Base-by-base conservation (phyloP, 2,888 invertebrate genomes). In the Sarcophaga subvicina region DNA sequence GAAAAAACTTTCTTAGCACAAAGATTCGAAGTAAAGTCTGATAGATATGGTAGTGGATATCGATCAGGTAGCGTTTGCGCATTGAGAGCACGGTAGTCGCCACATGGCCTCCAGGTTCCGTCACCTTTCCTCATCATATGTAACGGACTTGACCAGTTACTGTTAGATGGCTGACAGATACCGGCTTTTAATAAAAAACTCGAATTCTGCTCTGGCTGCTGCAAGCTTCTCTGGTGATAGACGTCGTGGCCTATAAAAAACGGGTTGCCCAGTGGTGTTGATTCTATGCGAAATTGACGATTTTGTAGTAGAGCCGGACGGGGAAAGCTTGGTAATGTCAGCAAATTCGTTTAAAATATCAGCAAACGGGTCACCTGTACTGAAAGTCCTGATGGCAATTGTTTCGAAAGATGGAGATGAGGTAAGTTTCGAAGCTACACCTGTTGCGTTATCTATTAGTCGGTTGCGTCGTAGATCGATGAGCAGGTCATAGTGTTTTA, bases 161-260 rank as follows among this genome's bases (percentile, higher is more conserved):
- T 27, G 27, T 27, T 27, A 27, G 27, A 27, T 27, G 5, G 27
- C 27, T 27, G 27, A 27, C 27, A 27, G 27, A 27, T 27, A 27
- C 27, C 27, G 5, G 27, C 27, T 27, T 27, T 27, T 27, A 5
- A 27, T 27, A 27, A 27, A 27, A 27, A 27, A 27, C 22, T 5
- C 27, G 27, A 27, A 27, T 27, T 27, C 49, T 4, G 60, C 60
- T 11, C 27, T 25, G 3, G 59, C 49, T 85, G 88, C 75, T 75
- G 64, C 4, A 20, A 81, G 63, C 62, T 69, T 70, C 17, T 88
- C 84, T 0, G 89, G 87, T 0, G 87, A 54, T 8, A 88, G 88
- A 37, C 63, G 27, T 45, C 69, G 69, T 20, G 69, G 78, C 6
- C 77, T 66, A 11, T 25, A 63, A 63, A 63, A 63, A 63, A 63